Evolutionary conservation across 2,888 invertebrate species (phyloP), one percentile per base, ranked within the genome.

Genomic region (Thymelicus lineola): DNA sequence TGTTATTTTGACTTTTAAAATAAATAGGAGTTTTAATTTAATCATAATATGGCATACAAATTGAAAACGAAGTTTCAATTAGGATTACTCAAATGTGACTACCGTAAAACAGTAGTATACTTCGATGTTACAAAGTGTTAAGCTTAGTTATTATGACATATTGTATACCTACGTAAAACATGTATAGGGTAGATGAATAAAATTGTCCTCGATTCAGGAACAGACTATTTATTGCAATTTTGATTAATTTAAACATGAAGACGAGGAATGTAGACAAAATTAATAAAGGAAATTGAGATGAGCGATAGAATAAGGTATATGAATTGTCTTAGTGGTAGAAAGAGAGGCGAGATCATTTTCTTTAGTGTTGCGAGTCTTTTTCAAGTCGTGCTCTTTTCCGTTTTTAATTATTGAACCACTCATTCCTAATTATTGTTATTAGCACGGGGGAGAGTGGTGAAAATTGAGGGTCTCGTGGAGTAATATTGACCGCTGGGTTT

Each of bases 321-420:
- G 75, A 71, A 58, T 59, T 76, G 76, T 75, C 72, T 70, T 62
- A 71, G 73, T 75, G 79, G 71, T 73, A 75, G 76, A 79, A 79
- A 85, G 81, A 75, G 86, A 82, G 86, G 58, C 65, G 65, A 65
- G 74, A 70, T 70, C 42, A 74, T 74, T 76, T 75, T 74, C 75
- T 77, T 73, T 73, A 72, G 71, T 66, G 66, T 70, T 69, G 64
- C 63, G 66, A 82, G 88, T 86, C 89, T 91, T 91, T 90, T 89
- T 85, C 85, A 84, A 86, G 88, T 87, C 88, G 87, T 90, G 91
- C 89, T 89, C 91, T 91, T 93, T 89, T 93, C 94, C 94, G 94
- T 94, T 94, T 94, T 94, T 94, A 94, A 94, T 94, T 94, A 94
- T 94, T 91, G 94, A 93, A 94, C 94, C 94, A 94, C 94, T 94